These are phyloP conservation scores for Neuroterus valhalla DNA, from an alignment of 1,140 invertebrate species.

Conservation along the genomic window DNA sequence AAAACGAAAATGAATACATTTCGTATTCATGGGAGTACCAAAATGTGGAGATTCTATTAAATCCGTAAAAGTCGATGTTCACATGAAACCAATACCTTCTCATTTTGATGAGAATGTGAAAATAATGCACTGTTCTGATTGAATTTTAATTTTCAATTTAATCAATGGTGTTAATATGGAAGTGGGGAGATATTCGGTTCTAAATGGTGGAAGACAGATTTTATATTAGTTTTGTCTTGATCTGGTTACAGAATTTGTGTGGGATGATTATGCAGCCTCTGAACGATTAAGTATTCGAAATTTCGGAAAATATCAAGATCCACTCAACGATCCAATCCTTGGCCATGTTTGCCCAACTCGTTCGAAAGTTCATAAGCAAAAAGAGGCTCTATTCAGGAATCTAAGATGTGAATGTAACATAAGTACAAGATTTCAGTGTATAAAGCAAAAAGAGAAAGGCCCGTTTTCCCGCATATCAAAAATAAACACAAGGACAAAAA, in stretches of 20 bases:
- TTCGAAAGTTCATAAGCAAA: slow-evolving; percentile 73
- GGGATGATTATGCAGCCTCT: slow-evolving; percentile 27
- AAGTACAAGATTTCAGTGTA: slow-evolving; percentile 76
- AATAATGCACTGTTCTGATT: too few species aligned
- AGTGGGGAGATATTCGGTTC: too few species aligned
- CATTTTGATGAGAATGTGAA: too few species aligned
- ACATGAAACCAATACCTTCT: too few species aligned
- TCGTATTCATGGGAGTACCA: too few species aligned
- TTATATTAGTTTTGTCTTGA: slow-evolving; percentile 42
- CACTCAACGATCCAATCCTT: background rate
- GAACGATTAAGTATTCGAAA: slow-evolving; percentile 19
- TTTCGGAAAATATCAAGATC: slow-evolving; percentile 4
- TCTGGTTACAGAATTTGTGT: slow-evolving; percentile 49
- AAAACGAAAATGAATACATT: too few species aligned
- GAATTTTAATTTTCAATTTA: too few species aligned
- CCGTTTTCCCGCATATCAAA: slow-evolving; percentile 71
- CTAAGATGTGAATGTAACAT: slow-evolving; percentile 77
- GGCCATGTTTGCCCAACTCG: slow-evolving; percentile 56
- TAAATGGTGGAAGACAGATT: background rate
- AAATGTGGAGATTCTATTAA: too few species aligned
- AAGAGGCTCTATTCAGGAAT: slow-evolving; percentile 69
- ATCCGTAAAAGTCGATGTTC: too few species aligned
- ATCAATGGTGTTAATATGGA: too few species aligned
- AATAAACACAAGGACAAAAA: background rate
- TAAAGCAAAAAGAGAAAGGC: slow-evolving; percentile 72